phyloP scores from a whole-genome alignment of 2,113 vertebrate genomes.

The Motacilla alba region DNA sequence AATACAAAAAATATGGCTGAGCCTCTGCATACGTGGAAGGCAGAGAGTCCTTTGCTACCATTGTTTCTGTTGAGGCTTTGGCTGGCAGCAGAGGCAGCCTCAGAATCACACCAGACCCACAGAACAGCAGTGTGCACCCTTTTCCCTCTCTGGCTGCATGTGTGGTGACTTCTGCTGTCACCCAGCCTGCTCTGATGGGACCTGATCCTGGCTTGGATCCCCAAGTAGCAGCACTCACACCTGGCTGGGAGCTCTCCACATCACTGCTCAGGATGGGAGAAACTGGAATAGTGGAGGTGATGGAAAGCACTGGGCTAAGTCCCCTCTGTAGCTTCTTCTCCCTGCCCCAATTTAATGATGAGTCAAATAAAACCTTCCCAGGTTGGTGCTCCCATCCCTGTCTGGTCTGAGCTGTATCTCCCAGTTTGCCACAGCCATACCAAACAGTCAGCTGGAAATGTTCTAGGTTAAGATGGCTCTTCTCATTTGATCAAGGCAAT shows the following conservation, averaged over 20 bases:
- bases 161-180: background rate
- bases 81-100: background rate
- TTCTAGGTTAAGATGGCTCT: background rate
- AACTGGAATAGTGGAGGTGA: background rate
- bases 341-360: fast-evolving
- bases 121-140: background rate
- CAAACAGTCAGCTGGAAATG: background rate
- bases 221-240: fast-evolving
- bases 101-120: background rate
- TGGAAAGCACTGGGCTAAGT: background rate
- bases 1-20: background rate
- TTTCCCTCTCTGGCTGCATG: background rate
- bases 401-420: background rate
- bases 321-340: background rate
- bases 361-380: background rate
- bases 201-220: fast-evolving
- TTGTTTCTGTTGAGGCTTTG: background rate
- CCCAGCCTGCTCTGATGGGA: background rate
- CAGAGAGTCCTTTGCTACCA: background rate
- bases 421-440: background rate
- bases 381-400: background rate
- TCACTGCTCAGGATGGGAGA: background rate
- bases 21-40: background rate
- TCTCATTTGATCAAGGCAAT: background rate
- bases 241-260: background rate